phyloP scores from a whole-genome alignment of 2,888 invertebrate genomes.

The Orthosia cruda region DNA sequence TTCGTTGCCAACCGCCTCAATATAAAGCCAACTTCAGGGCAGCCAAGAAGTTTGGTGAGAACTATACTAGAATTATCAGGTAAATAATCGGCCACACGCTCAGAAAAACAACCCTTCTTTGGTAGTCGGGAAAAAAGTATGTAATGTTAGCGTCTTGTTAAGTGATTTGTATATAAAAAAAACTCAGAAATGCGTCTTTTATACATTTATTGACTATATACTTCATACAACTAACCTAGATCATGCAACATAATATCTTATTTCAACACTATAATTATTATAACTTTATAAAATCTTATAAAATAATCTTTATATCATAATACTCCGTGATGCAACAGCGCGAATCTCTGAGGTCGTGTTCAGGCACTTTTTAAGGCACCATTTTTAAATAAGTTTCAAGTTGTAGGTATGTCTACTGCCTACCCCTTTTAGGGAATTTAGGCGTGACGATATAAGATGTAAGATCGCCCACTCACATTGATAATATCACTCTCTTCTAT shows the following conservation, averaged over 20 bases:
- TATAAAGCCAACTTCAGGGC: too few relatives aligned
- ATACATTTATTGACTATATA: constrained; percentile 78
- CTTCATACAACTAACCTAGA: constrained; percentile 69
- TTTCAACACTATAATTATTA: constrained; percentile 46
- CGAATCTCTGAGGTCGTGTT: constrained; percentile 57
- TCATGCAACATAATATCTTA: constrained; percentile 72
- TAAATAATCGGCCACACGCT: too few relatives aligned
- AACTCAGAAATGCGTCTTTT: constrained; percentile 62
- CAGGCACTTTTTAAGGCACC: constrained; percentile 75
- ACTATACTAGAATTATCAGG: too few relatives aligned
- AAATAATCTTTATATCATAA: constrained; percentile 70
- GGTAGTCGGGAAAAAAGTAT: too few relatives aligned
- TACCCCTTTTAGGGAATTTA: background rate
- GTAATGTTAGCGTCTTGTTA: too few relatives aligned
- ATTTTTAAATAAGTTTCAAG: constrained; percentile 42
- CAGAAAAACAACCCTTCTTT: too few relatives aligned
- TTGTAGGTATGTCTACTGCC: background rate
- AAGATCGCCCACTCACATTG: background rate
- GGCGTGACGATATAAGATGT: background rate
- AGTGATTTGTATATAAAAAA: constrained; percentile 21
- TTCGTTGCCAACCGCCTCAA: too few relatives aligned
- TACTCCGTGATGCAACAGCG: constrained; percentile 84
- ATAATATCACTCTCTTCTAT: background rate
- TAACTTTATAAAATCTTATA: constrained; percentile 66
- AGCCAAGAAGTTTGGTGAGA: too few relatives aligned